Base-by-base conservation (phyloP, 2,797 vertebrate genomes). In the Acrossocheilus fasciatus region DNA sequence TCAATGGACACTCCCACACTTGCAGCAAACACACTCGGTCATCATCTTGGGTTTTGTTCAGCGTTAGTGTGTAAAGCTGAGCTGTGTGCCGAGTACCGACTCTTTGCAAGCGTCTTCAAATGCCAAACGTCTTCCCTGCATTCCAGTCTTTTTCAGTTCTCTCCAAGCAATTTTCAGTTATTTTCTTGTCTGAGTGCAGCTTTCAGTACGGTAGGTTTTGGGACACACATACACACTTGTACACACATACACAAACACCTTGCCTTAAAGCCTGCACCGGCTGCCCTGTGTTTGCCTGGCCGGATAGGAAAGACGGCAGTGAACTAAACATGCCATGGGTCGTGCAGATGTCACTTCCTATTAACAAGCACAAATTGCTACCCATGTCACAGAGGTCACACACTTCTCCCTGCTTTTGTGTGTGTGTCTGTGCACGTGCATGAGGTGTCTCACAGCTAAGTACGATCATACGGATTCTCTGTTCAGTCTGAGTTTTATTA, bases 151-250 rank as follows among this genome's bases (percentile, higher is more conserved):
- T 84, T 70, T 76, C 78, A 81, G 72, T 66, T 30, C 50, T 74
- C 69, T 68, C 81, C 62, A 50, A 92, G 94, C 94, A 96, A 96
- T 96, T 96, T 95, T 89, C 92, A 94, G 94, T 96, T 95, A 96
- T 96, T 96, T 96, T 96, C 96, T 94, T 96, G 94, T 96, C 95
- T 95, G 93, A 96, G 94, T 94, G 93, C 95, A 92, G 85, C 95
- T 96, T 86, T 86, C 69, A 66, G 69, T 75, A 59, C 1, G 85
- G 41, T 72, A 54, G 78, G 57, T 80, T 86, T 86, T n/a, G 20
- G 47, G 52, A 36, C 36, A 36, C 69, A 41, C 26, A 78, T 59
- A 68, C 59, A 68, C 52, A 70, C 23, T 10, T 4, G 5, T 26
- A 47, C 66, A 52, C 26, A 52, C 6, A 70, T 2, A n/a, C 80